Evolutionary conservation across 1,140 invertebrate genomes (phyloP).

Genomic region (Oncopeltus fasciatus): DNA sequence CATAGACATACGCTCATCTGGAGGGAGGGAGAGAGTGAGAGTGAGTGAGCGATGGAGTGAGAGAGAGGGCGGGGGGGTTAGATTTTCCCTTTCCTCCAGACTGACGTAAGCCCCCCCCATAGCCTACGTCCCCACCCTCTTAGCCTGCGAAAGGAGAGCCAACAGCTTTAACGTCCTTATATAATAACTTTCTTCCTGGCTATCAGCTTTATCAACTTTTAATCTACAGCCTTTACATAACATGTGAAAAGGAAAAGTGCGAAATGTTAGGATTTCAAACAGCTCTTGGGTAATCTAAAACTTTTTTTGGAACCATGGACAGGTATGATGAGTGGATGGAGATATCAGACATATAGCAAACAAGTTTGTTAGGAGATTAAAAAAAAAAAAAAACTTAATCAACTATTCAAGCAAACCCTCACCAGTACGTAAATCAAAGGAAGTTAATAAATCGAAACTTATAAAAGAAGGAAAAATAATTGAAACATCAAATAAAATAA

Average conservation of each 20-base stretch:
- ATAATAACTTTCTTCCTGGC: neutral
- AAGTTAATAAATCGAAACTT: too few species aligned
- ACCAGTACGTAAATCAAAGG: too few species aligned
- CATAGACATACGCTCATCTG: neutral
- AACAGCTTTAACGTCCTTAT: neutral
- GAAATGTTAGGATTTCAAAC: neutral
- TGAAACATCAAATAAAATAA: too few species aligned
- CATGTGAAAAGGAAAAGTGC: neutral
- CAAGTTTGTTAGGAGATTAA: neutral
- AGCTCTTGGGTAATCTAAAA: neutral
- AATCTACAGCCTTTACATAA: conserved; percentile 2
- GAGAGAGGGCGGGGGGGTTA: neutral
- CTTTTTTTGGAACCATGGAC: neutral
- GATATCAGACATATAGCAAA: neutral
- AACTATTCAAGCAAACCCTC: too few species aligned
- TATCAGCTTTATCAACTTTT: conserved; percentile 7
- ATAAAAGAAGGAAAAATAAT: too few species aligned
- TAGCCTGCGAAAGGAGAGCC: neutral
- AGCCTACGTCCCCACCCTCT: neutral
- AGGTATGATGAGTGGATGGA: neutral
- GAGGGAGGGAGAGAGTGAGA: neutral
- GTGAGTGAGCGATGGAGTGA: neutral
- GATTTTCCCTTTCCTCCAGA: neutral
- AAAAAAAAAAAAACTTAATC: too few species aligned
- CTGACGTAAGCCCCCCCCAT: neutral